A percentile compares a stretch with the other conserved stretches of the same genome.
These are phyloP conservation scores for Apamea anceps DNA, from an alignment of 2,888 invertebrate species.

Conservation along the genomic window DNA sequence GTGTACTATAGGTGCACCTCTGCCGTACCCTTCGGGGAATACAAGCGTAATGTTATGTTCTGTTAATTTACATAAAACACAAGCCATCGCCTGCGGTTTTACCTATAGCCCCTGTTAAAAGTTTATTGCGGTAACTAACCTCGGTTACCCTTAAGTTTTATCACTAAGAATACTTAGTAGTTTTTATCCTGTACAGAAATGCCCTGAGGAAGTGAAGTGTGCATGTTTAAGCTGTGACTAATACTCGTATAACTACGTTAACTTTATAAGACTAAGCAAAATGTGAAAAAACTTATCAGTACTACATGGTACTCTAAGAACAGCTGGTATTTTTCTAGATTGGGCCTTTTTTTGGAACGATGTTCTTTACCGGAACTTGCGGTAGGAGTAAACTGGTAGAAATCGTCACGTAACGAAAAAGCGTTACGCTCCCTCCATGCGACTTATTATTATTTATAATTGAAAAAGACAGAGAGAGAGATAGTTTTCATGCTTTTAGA, in stretches of 20 bases:
- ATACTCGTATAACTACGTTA: background rate
- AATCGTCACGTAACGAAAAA: no score
- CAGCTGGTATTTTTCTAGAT: background rate
- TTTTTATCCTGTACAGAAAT: background rate
- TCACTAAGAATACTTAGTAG: background rate
- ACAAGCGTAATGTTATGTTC: background rate
- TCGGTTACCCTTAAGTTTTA: conserved; percentile 5
- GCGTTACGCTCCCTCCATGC: no score
- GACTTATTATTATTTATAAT: no score
- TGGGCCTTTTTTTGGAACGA: no score
- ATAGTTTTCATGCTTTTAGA: no score
- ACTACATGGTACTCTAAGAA: background rate
- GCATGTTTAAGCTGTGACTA: background rate
- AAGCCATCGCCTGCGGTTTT: background rate
- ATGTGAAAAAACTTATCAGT: background rate
- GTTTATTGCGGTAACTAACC: conserved; percentile 11
- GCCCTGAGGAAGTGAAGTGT: conserved; percentile 5
- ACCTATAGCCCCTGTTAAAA: background rate
- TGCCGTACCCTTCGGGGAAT: background rate
- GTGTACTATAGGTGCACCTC: background rate
- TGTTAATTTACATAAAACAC: background rate
- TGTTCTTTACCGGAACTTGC: no score
- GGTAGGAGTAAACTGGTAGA: no score
- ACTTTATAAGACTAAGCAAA: background rate
- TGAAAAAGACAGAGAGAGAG: no score